Conservation (phyloP, 2,888 invertebrate species). For the Tetanocera ferruginea region DNA sequence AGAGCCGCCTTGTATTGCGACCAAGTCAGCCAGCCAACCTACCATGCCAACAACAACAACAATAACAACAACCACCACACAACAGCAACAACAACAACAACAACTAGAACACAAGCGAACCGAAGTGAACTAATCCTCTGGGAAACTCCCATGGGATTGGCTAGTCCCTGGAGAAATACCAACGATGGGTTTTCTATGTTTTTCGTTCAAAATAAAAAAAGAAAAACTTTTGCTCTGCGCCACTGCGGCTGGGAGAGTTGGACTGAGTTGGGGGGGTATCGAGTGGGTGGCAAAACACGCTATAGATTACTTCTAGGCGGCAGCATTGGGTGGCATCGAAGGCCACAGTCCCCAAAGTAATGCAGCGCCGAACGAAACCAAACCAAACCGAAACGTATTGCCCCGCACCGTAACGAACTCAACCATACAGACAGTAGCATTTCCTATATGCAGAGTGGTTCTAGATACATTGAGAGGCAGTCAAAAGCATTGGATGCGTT, state of each 20-base stretch:
- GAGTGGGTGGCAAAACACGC: no score
- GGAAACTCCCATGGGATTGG: constrained; percentile 67
- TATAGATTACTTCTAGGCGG: not conserved
- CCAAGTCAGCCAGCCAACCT: not conserved
- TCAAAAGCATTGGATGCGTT: not conserved
- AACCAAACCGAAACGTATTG: not conserved
- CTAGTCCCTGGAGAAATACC: constrained; percentile 69
- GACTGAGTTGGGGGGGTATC: no score
- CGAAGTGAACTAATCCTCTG: constrained; percentile 57
- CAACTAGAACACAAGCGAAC: constrained; percentile 39
- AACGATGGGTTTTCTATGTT: constrained; percentile 70
- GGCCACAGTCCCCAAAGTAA: constrained; percentile 18
- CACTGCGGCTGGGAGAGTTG: not conserved
- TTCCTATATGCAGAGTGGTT: constrained; percentile 3
- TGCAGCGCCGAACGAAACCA: constrained; percentile 22
- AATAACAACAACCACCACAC: constrained; percentile 17
- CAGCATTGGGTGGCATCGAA: constrained; percentile 14
- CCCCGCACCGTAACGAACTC: not conserved
- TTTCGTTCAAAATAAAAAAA: constrained; percentile 49
- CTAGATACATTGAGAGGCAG: not conserved
- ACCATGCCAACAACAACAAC: constrained; percentile 53
- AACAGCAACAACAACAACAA: constrained; percentile 44
- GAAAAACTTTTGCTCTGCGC: constrained; percentile 17
- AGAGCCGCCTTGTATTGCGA: constrained; percentile 5
- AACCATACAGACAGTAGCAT: not conserved